Evolutionary conservation across 2,797 vertebrate genomes (phyloP).

Genomic region (Uromys caudimaculatus): DNA sequence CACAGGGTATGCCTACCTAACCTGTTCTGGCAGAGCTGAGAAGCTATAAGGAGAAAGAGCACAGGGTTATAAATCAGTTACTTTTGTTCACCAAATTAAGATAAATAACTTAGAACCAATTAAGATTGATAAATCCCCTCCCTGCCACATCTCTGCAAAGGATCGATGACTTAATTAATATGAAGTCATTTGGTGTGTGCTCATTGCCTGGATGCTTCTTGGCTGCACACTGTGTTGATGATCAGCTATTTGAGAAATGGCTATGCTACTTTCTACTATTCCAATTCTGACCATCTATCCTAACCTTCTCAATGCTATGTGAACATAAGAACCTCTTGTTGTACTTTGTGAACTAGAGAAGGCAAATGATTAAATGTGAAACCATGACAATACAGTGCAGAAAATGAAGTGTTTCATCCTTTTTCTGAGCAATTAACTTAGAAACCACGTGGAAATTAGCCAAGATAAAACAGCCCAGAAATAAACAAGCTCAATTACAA

Average conservation of each 20-base stretch:
- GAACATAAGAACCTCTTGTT: slow-evolving; percentile 60
- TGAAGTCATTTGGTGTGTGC: slow-evolving; percentile 15
- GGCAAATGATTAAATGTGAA: slow-evolving; percentile 65
- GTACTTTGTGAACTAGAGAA: slow-evolving; percentile 49
- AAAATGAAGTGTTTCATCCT: slow-evolving; percentile 47
- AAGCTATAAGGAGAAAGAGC: background rate
- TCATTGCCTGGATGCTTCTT: background rate
- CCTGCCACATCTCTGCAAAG: background rate
- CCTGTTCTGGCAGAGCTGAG: background rate
- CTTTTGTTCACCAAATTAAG: slow-evolving; percentile 52
- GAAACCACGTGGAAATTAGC: slow-evolving; percentile 69
- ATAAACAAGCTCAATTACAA: slow-evolving; percentile 72
- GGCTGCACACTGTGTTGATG: background rate
- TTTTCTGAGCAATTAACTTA: slow-evolving; percentile 65
- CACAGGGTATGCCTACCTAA: background rate
- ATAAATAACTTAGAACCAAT: slow-evolving; percentile 43
- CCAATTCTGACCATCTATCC: slow-evolving; percentile 41
- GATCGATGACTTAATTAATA: background rate
- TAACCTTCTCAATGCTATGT: slow-evolving; percentile 34
- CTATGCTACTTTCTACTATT: slow-evolving; percentile 44
- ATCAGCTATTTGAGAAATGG: slow-evolving; percentile 49
- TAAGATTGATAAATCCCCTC: slow-evolving; percentile 41
- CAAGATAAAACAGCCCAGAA: slow-evolving; percentile 46
- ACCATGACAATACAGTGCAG: slow-evolving; percentile 18
- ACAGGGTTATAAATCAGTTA: background rate